A percentile compares a stretch with the other conserved stretches of the same genome.
These are phyloP conservation scores for Acromyrmex heyeri DNA, from an alignment of 1,140 invertebrate genomes.

Conservation along the genomic window DNA sequence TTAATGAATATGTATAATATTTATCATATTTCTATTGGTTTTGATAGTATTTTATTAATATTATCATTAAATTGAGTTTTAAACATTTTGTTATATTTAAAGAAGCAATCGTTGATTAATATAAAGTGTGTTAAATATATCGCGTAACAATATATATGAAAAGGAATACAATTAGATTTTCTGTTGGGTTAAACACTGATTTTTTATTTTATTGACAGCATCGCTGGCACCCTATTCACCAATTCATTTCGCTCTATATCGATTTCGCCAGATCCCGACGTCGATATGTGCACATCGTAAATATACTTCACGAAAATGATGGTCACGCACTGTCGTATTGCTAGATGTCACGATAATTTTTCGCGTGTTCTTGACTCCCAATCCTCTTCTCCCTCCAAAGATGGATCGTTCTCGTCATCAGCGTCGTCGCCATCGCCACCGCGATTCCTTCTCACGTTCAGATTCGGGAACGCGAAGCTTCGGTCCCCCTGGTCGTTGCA, in stretches of 20 bases:
- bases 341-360: slow-evolving; percentile 71
- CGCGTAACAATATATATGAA: neutral
- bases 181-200: neutral
- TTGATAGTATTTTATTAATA: too few relatives aligned
- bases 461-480: slow-evolving; percentile 55
- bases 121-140: neutral
- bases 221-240: neutral
- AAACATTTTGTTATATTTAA: neutral
- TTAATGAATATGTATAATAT: neutral
- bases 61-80: neutral
- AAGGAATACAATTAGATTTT: neutral
- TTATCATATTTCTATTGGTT: neutral
- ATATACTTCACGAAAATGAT: slow-evolving; percentile 59
- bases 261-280: slow-evolving; percentile 25
- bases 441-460: slow-evolving; percentile 55
- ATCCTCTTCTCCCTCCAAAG: slow-evolving; percentile 43
- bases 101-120: neutral
- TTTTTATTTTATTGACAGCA: slow-evolving; percentile 25
- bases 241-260: slow-evolving; percentile 55
- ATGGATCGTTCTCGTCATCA: slow-evolving; percentile 60
- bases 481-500: slow-evolving; percentile 41
- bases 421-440: slow-evolving; percentile 18
- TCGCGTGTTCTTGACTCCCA: slow-evolving; percentile 61
- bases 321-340: slow-evolving; percentile 68
- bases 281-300: slow-evolving; percentile 13